Base-by-base conservation (phyloP, 2,797 vertebrate species). In the Myripristis murdjan region DNA sequence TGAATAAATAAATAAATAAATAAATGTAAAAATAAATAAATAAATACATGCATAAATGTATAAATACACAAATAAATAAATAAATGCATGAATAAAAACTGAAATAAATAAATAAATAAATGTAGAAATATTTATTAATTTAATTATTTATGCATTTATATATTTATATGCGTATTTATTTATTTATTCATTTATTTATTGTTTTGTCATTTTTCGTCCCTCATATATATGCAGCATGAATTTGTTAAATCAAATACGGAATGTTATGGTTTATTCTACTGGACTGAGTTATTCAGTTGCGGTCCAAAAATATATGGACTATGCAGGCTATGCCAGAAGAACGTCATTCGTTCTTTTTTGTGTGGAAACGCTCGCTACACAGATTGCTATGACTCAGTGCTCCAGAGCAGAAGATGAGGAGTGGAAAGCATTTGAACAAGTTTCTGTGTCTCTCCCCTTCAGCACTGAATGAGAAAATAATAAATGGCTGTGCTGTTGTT, bases 401-500 rank as follows among this genome's bases (percentile, higher is more conserved):
- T 65, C 54, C 5, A 33, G 26, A 58, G 20, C 20, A 51, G 54
- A 24, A 61, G 44, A 65, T 53, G 62, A 35, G 37, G 62, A 31
- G 37, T 58, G 31, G 65, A 70, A 77, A 62, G n/a, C 14, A 15
- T 43, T 33, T 49, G 33, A 77, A 67, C 16, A 59, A 56, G 43
- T 53, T 66, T 60, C 22, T 60, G n/a, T 76, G 59, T 63, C 41
- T 59, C 26, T 61, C 43, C 44, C 62, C 47, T 62, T 35, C 14
- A 7, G 18, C 62, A 33, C 33, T 7, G 24, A 64, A 75, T 54
- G 48, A 80, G 35, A 77, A 78, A 80, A 71, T 35, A 56, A 75
- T 58, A 61, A 71, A 84, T 54, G 23, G 39, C 46, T 60, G 33
- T 59, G 64, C 28, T 65, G 53, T 62, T 82, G 61, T 64, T 73